phyloP scores from a whole-genome alignment of 1,140 invertebrate species.

The Anastrepha obliqua region DNA sequence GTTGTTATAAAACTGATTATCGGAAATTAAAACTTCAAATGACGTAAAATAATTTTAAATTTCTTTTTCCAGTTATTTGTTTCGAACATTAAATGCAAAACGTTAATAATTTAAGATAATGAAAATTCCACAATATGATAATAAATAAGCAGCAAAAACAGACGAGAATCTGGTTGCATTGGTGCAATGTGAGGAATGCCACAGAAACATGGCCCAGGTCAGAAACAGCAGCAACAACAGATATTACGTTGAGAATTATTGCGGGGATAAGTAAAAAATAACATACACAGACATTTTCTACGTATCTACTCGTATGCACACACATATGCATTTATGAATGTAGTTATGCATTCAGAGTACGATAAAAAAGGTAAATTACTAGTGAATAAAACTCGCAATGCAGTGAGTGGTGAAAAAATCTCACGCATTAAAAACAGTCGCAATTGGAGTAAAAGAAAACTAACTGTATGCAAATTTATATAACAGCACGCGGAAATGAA shows the following conservation, averaged over 20 bases:
- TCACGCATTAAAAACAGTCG: no score
- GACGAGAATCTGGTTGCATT: neutral
- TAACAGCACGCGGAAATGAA: no score
- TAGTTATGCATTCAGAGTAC: no score
- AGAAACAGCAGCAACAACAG: neutral
- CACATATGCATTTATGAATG: no score
- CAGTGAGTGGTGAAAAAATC: no score
- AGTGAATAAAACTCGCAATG: no score
- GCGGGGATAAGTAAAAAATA: conserved; percentile 11
- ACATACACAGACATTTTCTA: neutral
- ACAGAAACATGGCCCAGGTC: neutral
- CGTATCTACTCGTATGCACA: neutral
- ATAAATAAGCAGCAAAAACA: conserved; percentile 12
- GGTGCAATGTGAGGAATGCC: conserved; percentile 1
- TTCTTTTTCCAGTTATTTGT: neutral
- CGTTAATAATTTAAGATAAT: neutral
- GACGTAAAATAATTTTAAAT: no score
- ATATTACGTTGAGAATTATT: neutral
- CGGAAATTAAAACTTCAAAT: no score
- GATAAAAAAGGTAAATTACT: no score
- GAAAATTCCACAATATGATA: conserved; percentile 16
- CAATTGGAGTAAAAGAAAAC: no score
- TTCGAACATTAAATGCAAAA: neutral
- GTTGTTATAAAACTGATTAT: no score
- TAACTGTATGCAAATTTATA: no score